Conservation (phyloP, 2,797 vertebrate species). For the Odontamblyopus rebecca region DNA sequence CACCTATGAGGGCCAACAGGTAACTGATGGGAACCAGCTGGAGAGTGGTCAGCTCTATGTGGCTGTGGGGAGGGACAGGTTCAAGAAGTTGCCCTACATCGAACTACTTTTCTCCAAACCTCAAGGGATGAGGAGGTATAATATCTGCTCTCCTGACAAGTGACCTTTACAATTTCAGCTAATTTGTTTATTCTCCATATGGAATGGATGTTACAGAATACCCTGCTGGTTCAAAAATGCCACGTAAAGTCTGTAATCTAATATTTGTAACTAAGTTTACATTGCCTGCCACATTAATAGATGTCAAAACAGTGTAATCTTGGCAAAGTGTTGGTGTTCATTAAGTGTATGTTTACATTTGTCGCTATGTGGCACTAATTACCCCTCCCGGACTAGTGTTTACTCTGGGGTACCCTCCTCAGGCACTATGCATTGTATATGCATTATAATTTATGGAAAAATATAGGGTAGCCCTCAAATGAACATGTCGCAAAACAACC, state of each 20-base stretch:
- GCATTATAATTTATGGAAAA: not conserved
- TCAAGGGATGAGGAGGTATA: constrained; percentile 73
- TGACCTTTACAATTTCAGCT: not conserved
- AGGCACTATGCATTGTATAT: not conserved
- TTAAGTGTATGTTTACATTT: constrained; percentile 30
- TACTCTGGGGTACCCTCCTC: constrained; percentile 14
- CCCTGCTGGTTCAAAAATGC: not conserved
- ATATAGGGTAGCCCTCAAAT: not conserved
- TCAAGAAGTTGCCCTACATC: constrained; percentile 89
- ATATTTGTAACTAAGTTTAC: not conserved
- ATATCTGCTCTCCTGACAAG: constrained; percentile 76
- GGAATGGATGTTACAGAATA: not conserved
- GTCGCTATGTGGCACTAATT: constrained; percentile 29
- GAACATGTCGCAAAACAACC: not conserved
- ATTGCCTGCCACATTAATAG: not conserved
- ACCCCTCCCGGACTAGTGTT: constrained; percentile 23
- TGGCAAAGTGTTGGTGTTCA: constrained; percentile 12
- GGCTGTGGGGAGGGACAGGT: constrained; percentile 91
- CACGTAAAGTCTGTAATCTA: not conserved
- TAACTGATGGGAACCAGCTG: constrained; percentile 85
- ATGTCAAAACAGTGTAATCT: not conserved
- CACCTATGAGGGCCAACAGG: constrained; percentile 85
- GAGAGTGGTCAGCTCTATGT: constrained; percentile 94
- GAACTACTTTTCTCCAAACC: constrained; percentile 88
- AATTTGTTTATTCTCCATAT: not conserved